phyloP scores from a whole-genome alignment of 2,113 vertebrate genomes.

The Tauraco erythrolophus region DNA sequence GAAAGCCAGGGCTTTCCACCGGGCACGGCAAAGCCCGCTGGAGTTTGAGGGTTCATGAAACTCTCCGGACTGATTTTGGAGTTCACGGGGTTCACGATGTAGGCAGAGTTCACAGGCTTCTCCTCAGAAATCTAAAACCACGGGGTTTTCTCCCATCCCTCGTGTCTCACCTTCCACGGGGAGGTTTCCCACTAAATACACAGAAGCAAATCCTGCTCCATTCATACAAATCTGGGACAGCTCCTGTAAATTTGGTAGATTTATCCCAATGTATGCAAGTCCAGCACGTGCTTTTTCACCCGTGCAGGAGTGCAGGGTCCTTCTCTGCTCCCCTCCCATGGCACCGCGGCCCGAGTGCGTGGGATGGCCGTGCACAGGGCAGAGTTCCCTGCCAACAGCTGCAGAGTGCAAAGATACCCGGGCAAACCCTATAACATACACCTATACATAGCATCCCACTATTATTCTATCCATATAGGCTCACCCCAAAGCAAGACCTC shows the following conservation, averaged over 20 bases:
- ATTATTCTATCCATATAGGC: neutral
- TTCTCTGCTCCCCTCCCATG: rapidly evolving
- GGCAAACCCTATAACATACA: neutral
- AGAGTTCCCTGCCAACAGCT: neutral
- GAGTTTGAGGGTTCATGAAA: neutral
- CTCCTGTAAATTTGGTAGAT: neutral
- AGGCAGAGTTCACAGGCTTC: neutral
- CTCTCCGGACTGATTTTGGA: neutral
- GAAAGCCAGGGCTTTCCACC: neutral
- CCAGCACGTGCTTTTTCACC: neutral
- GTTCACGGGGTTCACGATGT: neutral
- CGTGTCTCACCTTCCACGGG: neutral
- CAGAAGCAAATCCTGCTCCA: neutral
- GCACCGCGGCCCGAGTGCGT: rapidly evolving
- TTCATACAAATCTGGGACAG: too few species aligned
- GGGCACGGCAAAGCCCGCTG: neutral
- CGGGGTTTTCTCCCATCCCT: neutral
- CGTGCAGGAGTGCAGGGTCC: neutral
- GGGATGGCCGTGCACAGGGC: rapidly evolving
- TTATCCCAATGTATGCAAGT: neutral
- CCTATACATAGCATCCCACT: neutral
- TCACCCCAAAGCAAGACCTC: neutral
- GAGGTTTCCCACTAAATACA: neutral
- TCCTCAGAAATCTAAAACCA: neutral
- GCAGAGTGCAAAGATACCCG: neutral